Percentiles rank a stretch among this genome's conserved stretches.
Evolutionary conservation across 2,888 invertebrate genomes (phyloP).

Genomic region (Caenorhabditis plicata): DNA sequence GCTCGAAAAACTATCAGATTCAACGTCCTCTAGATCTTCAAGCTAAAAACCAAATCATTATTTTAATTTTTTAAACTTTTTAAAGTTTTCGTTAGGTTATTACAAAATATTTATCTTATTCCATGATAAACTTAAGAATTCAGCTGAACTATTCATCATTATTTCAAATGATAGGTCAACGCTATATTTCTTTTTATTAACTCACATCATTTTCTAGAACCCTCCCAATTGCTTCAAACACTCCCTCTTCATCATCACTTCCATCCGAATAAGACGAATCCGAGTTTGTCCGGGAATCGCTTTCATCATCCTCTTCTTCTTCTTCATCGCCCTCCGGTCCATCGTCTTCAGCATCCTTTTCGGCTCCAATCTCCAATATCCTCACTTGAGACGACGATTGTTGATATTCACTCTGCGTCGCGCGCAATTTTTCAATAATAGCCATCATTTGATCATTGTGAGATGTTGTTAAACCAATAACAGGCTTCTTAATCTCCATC

Average conservation of each 20-base stretch:
- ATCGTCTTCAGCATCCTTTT: conserved; percentile 70
- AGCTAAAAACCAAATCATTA: no score
- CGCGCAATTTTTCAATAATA: conserved; percentile 75
- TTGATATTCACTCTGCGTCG: conserved; percentile 3
- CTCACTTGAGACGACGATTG: conserved; percentile 14
- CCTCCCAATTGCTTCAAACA: conserved; percentile 16
- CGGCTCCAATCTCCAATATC: conserved; percentile 72
- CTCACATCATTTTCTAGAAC: not conserved
- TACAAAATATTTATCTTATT: no score
- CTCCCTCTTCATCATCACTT: conserved; percentile 3
- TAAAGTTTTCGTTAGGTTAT: no score
- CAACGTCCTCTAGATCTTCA: no score
- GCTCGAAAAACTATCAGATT: no score
- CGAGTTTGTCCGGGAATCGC: conserved; percentile 28
- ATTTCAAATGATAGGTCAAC: no score
- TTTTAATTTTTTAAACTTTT: no score
- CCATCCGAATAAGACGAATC: not conserved
- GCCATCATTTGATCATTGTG: conserved; percentile 83
- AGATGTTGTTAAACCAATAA: conserved; percentile 83
- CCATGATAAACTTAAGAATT: no score
- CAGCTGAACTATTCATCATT: no score
- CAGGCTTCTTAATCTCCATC: conserved; percentile 85
- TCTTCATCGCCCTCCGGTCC: conserved; percentile 84
- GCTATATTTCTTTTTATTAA: no score
- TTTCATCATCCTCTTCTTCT: conserved; percentile 69